These are phyloP conservation scores for Eurypyga helias DNA, from an alignment of 2,113 vertebrate species.

Conservation along the genomic window DNA sequence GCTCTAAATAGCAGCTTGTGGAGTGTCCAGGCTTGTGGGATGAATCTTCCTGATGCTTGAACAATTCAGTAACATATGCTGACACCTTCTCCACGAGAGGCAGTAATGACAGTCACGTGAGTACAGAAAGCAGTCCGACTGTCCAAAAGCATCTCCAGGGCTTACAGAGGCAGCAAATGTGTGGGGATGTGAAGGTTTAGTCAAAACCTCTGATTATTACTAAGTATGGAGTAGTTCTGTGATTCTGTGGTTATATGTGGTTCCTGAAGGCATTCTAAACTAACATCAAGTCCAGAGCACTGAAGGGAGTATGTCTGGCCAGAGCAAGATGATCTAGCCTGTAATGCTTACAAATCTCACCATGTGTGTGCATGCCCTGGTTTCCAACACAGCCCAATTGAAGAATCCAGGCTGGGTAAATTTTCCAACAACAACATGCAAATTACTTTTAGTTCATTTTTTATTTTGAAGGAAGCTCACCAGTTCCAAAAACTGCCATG, in stretches of 20 bases:
- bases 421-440: background rate
- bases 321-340: background rate
- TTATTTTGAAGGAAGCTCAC: background rate
- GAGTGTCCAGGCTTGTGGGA: background rate
- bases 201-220: background rate
- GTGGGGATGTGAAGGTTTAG: background rate
- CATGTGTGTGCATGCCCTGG: background rate
- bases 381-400: background rate
- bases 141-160: background rate
- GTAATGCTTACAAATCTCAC: constrained; percentile 18
- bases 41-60: background rate
- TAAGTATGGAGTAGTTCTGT: background rate
- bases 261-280: constrained; percentile 1
- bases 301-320: background rate
- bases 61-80: background rate
- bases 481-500: background rate
- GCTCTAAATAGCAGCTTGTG: background rate
- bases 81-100: background rate
- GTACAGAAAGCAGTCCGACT: background rate
- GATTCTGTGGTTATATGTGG: background rate
- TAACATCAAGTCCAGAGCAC: background rate
- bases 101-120: background rate
- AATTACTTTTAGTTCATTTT: background rate
- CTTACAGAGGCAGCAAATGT: background rate
- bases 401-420: background rate